These are phyloP conservation scores for Tenebrosternarchus preto DNA, from an alignment of 2,113 vertebrate species.

Conservation along the genomic window DNA sequence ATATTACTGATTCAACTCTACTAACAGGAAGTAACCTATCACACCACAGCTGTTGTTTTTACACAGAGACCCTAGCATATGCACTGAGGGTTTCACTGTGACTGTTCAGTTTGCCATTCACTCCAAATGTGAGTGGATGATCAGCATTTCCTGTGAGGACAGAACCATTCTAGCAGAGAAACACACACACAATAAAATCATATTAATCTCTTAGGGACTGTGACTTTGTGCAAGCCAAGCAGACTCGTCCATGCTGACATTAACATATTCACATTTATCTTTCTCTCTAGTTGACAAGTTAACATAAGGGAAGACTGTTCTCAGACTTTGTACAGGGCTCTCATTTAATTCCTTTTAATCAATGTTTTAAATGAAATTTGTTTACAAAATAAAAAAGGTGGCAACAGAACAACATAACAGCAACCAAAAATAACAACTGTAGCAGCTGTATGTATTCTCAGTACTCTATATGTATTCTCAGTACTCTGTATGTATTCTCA, in stretches of 20 bases:
- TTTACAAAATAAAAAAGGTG: constrained; percentile 12
- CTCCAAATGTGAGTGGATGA: neutral
- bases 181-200: neutral
- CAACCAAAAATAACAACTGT: neutral
- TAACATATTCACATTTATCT: neutral
- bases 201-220: neutral
- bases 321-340: neutral
- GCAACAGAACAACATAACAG: neutral
- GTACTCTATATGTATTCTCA: neutral
- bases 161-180: neutral
- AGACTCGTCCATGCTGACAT: neutral
- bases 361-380: neutral
- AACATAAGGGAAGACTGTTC: neutral
- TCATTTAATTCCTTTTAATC: constrained; percentile 21
- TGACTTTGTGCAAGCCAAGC: neutral
- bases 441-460: constrained; percentile 10
- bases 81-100: too few relatives aligned
- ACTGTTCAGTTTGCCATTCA: neutral
- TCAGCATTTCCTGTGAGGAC: neutral
- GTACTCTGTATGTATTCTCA: neutral
- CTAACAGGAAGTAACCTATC: too few relatives aligned
- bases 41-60: too few relatives aligned
- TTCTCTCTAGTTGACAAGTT: neutral
- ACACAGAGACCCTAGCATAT: too few relatives aligned
- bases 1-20: too few relatives aligned